A percentile compares a stretch with the other conserved stretches of the same genome.
These are phyloP conservation scores for Leptogaster cylindrica DNA, from an alignment of 2,888 invertebrate species.

Conservation along the genomic window DNA sequence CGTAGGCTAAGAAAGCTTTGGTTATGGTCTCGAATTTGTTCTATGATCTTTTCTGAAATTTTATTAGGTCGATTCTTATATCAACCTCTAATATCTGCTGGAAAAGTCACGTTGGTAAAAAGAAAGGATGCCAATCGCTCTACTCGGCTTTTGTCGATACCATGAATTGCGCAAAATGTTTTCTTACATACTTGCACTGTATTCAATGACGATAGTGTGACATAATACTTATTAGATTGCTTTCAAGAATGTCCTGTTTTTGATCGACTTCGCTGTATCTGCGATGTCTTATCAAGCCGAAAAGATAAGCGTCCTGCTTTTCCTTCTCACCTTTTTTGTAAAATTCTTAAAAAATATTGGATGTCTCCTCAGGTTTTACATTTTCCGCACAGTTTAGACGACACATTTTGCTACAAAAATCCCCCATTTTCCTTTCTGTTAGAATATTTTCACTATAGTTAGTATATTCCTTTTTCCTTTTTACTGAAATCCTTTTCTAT, in stretches of 20 bases:
- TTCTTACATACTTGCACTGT: background rate
- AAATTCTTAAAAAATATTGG: too few species aligned
- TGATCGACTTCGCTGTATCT: conserved; percentile 1
- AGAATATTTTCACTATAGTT: too few species aligned
- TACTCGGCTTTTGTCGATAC: background rate
- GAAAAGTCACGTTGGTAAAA: background rate
- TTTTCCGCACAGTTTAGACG: too few species aligned
- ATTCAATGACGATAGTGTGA: conserved; percentile 2
- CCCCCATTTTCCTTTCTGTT: too few species aligned
- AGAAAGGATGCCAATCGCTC: conserved; percentile 9
- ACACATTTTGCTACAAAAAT: too few species aligned
- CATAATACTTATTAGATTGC: background rate
- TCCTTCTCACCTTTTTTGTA: background rate
- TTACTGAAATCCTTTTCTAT: too few species aligned
- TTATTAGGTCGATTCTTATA: too few species aligned
- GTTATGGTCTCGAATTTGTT: conserved; percentile 2
- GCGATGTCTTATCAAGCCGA: background rate
- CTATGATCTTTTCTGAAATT: background rate
- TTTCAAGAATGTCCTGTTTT: conserved; percentile 2
- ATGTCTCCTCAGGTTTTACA: too few species aligned
- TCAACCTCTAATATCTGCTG: too few species aligned
- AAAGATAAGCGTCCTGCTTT: background rate
- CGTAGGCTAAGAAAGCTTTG: background rate
- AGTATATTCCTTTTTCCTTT: too few species aligned
- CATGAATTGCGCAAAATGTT: background rate